A percentile compares a stretch with the other conserved stretches of the same genome.
phyloP scores from a whole-genome alignment of 2,113 vertebrate species.

The Micromys minutus region DNA sequence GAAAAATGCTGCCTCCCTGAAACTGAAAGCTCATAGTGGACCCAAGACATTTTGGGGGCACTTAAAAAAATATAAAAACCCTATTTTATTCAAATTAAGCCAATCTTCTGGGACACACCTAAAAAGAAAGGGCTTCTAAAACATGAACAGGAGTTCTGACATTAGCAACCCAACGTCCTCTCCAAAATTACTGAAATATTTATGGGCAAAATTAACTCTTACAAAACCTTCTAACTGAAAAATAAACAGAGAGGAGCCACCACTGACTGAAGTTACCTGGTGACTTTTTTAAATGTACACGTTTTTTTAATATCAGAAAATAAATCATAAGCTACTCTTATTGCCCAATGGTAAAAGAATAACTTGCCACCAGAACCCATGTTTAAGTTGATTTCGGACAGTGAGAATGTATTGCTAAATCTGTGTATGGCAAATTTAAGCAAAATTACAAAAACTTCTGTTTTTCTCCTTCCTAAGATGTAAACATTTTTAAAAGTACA shows the following conservation, averaged over 20 bases:
- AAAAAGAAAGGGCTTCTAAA: constrained; percentile 58
- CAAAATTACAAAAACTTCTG: constrained; percentile 55
- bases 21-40: constrained; percentile 70
- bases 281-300: constrained; percentile 59
- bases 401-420: constrained; percentile 66
- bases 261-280: constrained; percentile 65
- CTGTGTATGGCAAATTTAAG: constrained; percentile 49
- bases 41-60: constrained; percentile 66
- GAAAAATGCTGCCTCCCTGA: constrained; percentile 74
- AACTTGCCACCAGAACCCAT: constrained; percentile 61
- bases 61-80: background rate
- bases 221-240: constrained; percentile 56
- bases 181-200: constrained; percentile 57
- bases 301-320: constrained; percentile 50
- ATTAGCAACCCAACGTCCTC: constrained; percentile 39
- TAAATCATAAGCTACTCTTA: constrained; percentile 62
- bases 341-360: constrained; percentile 74
- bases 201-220: constrained; percentile 53
- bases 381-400: constrained; percentile 71
- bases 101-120: constrained; percentile 72
- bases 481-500: constrained; percentile 63
- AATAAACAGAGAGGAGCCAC: constrained; percentile 7
- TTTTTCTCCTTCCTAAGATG: background rate
- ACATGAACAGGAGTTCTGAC: constrained; percentile 58
- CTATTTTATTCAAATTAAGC: constrained; percentile 75